phyloP scores from a whole-genome alignment of 2,797 vertebrate genomes.

The Pterois miles region DNA sequence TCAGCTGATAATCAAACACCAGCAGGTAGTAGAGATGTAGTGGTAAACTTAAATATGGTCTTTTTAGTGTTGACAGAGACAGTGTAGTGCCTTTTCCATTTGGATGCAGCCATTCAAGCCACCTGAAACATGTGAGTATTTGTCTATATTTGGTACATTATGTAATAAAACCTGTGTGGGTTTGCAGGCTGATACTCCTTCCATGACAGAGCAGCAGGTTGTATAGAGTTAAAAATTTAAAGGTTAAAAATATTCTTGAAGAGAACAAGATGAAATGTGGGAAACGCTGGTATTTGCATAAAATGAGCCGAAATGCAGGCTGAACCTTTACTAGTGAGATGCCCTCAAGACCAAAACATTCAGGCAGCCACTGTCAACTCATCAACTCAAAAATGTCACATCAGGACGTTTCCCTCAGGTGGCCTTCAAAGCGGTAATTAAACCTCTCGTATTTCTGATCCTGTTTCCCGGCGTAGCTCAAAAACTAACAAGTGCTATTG shows the following conservation, averaged over 20 bases:
- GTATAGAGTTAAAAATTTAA: not conserved
- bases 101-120: rapidly evolving
- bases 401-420: not conserved
- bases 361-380: not conserved
- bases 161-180: too few species aligned
- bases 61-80: too few species aligned
- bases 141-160: too few species aligned
- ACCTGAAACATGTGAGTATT: too few species aligned
- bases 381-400: not conserved
- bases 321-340: not conserved
- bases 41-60: too few species aligned
- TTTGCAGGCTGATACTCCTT: too few species aligned
- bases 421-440: not conserved
- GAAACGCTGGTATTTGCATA: not conserved
- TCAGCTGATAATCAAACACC: too few species aligned
- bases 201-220: not conserved
- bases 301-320: not conserved
- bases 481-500: too few species aligned
- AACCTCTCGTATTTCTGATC: not conserved
- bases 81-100: too few species aligned
- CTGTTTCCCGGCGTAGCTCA: too few species aligned
- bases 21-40: too few species aligned
- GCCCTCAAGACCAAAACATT: not conserved
- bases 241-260: not conserved
- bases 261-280: not conserved